Conservation (phyloP, 2,888 invertebrate species). For the Ormyrus labotus region DNA sequence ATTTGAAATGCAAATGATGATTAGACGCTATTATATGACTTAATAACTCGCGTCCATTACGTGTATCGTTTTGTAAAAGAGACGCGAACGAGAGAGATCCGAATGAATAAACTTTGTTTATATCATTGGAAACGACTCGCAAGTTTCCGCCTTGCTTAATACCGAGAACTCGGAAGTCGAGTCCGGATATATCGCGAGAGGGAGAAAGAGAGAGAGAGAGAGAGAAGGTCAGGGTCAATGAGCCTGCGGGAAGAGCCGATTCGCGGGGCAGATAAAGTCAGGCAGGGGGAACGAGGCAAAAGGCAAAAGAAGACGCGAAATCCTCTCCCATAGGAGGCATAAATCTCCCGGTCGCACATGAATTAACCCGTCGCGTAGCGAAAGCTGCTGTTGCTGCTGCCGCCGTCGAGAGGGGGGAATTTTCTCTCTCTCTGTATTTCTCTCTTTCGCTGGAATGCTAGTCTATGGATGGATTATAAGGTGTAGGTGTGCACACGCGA, state of each 20-base stretch:
- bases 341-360: constrained; percentile 42
- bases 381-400: neutral
- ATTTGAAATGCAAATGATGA: no score
- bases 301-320: constrained; percentile 26
- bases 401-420: neutral
- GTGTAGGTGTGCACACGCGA: neutral
- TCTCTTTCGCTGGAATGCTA: no score
- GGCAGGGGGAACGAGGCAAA: neutral
- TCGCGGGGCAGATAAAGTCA: constrained; percentile 20
- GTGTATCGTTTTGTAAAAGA: no score
- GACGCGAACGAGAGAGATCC: no score
- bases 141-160: no score
- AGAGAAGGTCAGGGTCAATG: constrained; percentile 49
- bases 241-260: constrained; percentile 18
- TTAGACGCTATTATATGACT: no score
- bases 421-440: no score
- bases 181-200: neutral
- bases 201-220: no score
- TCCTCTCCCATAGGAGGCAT: constrained; percentile 10
- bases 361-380: constrained; percentile 39
- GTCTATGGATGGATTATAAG: neutral
- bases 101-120: no score
- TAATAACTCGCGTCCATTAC: no score
- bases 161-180: neutral
- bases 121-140: no score